These are phyloP conservation scores for Periophthalmus modestus DNA, from an alignment of 2,113 vertebrate genomes.

Conservation along the genomic window DNA sequence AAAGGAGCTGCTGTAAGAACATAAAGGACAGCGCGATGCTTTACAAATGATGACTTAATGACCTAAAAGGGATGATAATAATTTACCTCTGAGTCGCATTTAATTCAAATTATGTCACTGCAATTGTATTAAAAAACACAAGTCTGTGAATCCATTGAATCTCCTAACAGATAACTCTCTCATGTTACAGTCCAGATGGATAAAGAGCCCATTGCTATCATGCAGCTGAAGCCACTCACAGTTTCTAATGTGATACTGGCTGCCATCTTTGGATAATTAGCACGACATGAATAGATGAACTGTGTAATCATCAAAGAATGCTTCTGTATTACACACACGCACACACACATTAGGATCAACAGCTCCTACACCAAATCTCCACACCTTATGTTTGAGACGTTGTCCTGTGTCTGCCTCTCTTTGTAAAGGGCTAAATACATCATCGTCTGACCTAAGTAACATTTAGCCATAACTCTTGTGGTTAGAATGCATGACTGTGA, in stretches of 20 bases:
- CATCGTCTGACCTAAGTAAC: constrained; percentile 62
- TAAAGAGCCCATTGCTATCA: constrained; percentile 37
- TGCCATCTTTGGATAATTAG: constrained; percentile 49
- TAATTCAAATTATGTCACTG: not conserved
- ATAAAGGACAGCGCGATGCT: not conserved
- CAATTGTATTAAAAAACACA: not conserved
- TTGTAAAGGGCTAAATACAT: constrained; percentile 17
- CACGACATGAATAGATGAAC: constrained; percentile 55
- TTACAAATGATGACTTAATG: not conserved
- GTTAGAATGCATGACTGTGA: constrained; percentile 52
- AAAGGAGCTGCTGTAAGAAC: too few species aligned
- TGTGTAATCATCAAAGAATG: constrained; percentile 56
- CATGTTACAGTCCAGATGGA: constrained; percentile 44
- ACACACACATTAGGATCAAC: constrained; percentile 38
- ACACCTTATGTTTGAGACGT: not conserved
- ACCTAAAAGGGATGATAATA: not conserved
- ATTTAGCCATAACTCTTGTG: constrained; percentile 58
- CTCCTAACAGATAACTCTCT: not conserved
- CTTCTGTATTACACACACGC: not conserved
- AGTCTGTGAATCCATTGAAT: not conserved
- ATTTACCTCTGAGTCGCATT: not conserved
- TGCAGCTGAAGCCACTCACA: constrained; percentile 39
- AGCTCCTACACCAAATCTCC: not conserved
- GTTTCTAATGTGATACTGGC: constrained; percentile 36
- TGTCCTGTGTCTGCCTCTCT: constrained; percentile 16